Base-by-base conservation (phyloP, 2,113 vertebrate species). In the Brienomyrus brachyistius region DNA sequence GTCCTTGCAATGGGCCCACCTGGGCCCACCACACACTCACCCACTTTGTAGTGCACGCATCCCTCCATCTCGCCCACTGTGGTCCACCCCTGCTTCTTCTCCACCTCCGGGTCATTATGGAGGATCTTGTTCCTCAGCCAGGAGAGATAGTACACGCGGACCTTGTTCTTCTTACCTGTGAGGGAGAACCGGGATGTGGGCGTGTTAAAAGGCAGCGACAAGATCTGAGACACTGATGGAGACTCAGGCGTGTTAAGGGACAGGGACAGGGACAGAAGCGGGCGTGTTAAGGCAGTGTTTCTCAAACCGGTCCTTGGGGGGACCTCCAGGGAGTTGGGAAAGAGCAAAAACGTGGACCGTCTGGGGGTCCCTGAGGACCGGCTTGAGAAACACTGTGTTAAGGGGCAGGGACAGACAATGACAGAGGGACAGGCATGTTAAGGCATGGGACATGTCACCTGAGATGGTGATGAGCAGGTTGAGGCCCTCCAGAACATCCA, bases 391-490 rank as follows among this genome's bases (percentile, higher is more conserved):
- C 51, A 17, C 15, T 52, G 77, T 82, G 45, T 21, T 83, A 45
- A 45, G 45, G 31, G 80, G 43, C 21, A 47, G 15, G 77, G 87
- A 13, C n/a, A 52, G 21, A 17, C 40, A 59, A 0, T 27, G 11
- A n/a, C 15, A 59, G 23, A 85, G 13, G 40, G 17, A 21, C 31
- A 21, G 35, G n/a, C 48, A n/a, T 6, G 10, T 9, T 59, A 6
- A 4, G 23, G 8, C 5, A 19, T 10, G 5, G 31, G 1, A 27
- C 8, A 17, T 2, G 31, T 86, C 94, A 98, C 98, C 97, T 90
- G 98, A 99, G 94, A 98, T 98, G 91, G 97, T 98, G 94, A 98
- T 97, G 92, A 99, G 96, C 92, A 98, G 97, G 90, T 98, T 99
- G 91, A 98, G 96, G 90, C 97, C 96, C 95, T 99, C 98, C n/a